Evolutionary conservation across 2,797 vertebrate genomes (phyloP).

Genomic region (Necrosyrtes monachus): DNA sequence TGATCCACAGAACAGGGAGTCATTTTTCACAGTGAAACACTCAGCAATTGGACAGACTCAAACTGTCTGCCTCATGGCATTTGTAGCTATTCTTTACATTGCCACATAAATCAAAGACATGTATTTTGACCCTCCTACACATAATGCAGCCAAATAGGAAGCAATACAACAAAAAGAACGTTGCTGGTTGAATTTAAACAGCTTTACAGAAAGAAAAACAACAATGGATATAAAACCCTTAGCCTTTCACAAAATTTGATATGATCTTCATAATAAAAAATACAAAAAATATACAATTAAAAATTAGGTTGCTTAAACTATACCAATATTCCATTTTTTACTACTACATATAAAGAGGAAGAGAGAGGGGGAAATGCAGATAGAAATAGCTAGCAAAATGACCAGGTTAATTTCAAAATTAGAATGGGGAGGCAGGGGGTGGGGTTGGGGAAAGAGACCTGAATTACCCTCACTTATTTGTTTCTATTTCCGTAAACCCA

Average conservation of each 20-base stretch:
- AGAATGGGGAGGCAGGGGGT: not conserved
- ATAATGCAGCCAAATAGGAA: slow-evolving; percentile 32
- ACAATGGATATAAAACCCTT: not conserved
- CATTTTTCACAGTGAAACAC: slow-evolving; percentile 66
- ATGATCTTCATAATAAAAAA: not conserved
- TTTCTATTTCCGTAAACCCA: not conserved
- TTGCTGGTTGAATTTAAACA: not conserved
- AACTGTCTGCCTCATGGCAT: slow-evolving; percentile 44
- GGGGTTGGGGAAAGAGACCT: not conserved
- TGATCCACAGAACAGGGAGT: slow-evolving; percentile 48
- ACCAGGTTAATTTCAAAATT: not conserved
- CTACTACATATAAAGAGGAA: not conserved
- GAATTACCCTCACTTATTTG: not conserved
- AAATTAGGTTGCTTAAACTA: not conserved
- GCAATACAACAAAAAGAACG: not conserved
- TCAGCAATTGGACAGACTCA: slow-evolving; percentile 44
- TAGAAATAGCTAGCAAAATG: not conserved
- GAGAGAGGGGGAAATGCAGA: not conserved
- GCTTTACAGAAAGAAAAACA: not conserved
- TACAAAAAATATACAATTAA: not conserved
- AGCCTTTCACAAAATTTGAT: not conserved
- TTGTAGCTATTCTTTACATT: slow-evolving; percentile 30
- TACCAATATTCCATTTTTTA: not conserved
- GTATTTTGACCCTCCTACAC: not conserved
- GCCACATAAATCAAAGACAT: slow-evolving; percentile 63